Evolutionary conservation across 2,797 vertebrate species (phyloP), one percentile per base, ranked within the genome.

Genomic region (Yasuhikotakia modesta): DNA sequence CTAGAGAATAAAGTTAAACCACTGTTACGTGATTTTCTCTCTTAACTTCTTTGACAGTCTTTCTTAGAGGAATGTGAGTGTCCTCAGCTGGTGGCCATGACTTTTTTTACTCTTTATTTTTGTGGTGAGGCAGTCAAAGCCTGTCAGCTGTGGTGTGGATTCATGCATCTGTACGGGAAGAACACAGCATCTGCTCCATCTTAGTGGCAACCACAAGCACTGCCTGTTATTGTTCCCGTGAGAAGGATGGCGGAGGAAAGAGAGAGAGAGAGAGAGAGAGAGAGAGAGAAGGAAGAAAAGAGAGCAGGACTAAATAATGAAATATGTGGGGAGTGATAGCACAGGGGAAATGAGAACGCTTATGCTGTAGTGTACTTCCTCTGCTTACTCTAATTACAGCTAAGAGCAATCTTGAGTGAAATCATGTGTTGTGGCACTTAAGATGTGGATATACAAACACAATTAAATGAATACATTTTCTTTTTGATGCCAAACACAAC

Each of bases 131-230:
- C 86, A 86, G 88, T 88, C 87, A 87, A 86, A 81, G 87, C 88
- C 77, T 72, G 76, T 78, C 66, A 81, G 79, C 74, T 81, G 84
- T 76, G 79, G 81, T 55, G 79, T 64, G 78, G 71, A 72, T 68
- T 82, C 78, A 73, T 79, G 88, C 90, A 88, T 85, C 85, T 82
- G 89, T 89, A 90, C 85, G 83, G 87, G 89, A 91, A 89, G 87
- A 87, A 87, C 88, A 85, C 89, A 87, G 87, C 91, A 91, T 93
- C 91, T 93, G 86, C 84, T 86, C 82, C 69, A 90, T 92, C 90
- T 93, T 92, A 93, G 87, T 66, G 39, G 88, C 78, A 89, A 91
- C 92, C 91, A 87, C 92, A 91, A 89, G 87, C 88, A 89, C 89
- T 90, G 79, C 74, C 71, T 83, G 88, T 92, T 91, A 93, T 90